These are phyloP conservation scores for Peribatodes rhomboidaria DNA, from an alignment of 2,888 invertebrate species.

Conservation along the genomic window DNA sequence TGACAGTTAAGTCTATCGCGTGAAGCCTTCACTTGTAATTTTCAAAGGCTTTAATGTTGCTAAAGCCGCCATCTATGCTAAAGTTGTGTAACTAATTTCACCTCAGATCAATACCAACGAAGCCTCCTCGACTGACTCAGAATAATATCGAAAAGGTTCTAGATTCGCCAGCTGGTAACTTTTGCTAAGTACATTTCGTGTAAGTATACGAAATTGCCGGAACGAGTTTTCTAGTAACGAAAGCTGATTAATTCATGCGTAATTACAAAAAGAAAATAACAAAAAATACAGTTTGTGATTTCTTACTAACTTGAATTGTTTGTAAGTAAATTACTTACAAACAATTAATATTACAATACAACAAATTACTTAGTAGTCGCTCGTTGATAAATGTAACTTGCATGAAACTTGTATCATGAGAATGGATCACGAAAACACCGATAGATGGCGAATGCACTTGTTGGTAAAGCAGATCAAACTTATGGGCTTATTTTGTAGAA, in stretches of 20 bases:
- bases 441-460: slow-evolving; percentile 61
- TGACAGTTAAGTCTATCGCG: too few relatives aligned
- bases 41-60: background rate
- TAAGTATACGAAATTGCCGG: background rate
- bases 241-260: too few relatives aligned
- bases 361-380: background rate
- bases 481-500: slow-evolving; percentile 49
- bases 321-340: too few relatives aligned
- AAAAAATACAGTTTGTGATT: too few relatives aligned
- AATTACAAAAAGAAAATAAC: too few relatives aligned
- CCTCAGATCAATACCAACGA: slow-evolving; percentile 32
- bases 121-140: slow-evolving; percentile 25
- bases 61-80: slow-evolving; percentile 55
- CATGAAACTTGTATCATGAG: background rate
- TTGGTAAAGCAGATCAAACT: slow-evolving; percentile 71
- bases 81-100: slow-evolving; percentile 35
- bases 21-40: background rate
- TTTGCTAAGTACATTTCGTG: too few relatives aligned
- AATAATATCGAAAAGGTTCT: slow-evolving; percentile 4
- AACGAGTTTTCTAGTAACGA: background rate
- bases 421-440: slow-evolving; percentile 23
- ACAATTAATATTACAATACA: background rate
- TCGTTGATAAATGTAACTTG: slow-evolving; percentile 24
- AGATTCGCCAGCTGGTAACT: background rate
- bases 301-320: too few relatives aligned